Evolutionary conservation across 2,113 vertebrate species (phyloP).

Genomic region (Myrmophylax atrothorax): DNA sequence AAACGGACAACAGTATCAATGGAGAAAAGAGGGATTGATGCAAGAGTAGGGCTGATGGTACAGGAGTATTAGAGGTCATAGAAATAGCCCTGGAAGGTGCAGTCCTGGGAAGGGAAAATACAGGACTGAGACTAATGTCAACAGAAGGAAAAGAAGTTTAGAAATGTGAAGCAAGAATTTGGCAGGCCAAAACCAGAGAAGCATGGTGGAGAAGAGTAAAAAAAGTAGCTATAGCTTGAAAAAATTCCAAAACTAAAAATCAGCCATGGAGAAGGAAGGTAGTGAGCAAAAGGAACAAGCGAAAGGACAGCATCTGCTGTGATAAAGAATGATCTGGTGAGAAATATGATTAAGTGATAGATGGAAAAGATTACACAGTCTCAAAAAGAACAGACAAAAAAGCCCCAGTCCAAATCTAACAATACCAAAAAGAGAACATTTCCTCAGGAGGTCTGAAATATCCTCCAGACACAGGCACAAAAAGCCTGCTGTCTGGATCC

Average conservation of each 20-base stretch:
- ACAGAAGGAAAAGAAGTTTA: neutral
- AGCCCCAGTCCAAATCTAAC: neutral
- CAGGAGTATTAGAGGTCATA: neutral
- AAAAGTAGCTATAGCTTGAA: neutral
- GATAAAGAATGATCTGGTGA: neutral
- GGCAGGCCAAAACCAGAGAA: neutral
- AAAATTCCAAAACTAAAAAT: neutral
- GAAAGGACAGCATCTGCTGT: neutral
- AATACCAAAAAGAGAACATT: neutral
- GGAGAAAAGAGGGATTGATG: neutral
- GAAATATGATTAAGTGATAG: neutral
- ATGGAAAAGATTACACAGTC: neutral
- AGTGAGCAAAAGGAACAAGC: neutral
- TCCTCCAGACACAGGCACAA: neutral
- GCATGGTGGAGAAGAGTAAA: neutral
- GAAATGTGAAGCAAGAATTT: neutral
- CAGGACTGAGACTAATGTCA: neutral
- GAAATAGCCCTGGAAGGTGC: neutral
- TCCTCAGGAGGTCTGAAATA: conserved; percentile 13
- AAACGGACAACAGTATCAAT: neutral
- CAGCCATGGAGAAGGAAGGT: neutral
- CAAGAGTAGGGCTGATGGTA: neutral
- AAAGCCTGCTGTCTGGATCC: neutral
- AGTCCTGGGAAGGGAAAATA: neutral
- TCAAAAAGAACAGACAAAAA: neutral